These are phyloP conservation scores for Drosophila albomicans DNA, from an alignment of 1,140 invertebrate genomes.

Conservation along the genomic window DNA sequence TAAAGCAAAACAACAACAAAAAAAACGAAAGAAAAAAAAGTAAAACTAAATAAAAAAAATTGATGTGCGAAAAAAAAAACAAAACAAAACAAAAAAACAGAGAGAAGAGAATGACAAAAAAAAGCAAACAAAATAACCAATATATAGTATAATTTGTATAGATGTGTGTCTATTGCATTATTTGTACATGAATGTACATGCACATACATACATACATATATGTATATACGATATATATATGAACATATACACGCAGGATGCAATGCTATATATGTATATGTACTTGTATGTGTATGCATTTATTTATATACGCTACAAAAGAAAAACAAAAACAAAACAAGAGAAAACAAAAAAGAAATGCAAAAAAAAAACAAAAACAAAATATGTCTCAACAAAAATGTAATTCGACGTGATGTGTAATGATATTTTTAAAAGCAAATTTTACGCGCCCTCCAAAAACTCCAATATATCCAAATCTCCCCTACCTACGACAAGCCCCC, in stretches of 20 bases:
- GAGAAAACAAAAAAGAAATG: conserved; percentile 49
- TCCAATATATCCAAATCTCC: conserved; percentile 21
- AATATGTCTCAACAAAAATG: conserved; percentile 62
- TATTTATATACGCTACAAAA: conserved; percentile 77
- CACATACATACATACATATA: conserved; percentile 38
- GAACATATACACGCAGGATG: too few relatives aligned
- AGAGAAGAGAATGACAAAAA: conserved; percentile 51
- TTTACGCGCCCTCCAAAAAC: conserved; percentile 68
- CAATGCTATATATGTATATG: conserved; percentile 59
- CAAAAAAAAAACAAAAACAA: conserved; percentile 48
- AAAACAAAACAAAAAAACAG: conserved; percentile 28
- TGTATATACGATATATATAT: conserved; percentile 37
- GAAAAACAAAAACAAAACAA: conserved; percentile 36
- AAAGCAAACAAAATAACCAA: conserved; percentile 63
- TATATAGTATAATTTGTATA: conserved; percentile 84
- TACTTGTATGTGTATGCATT: conserved; percentile 48
- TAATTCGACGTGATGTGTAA: conserved; percentile 83
- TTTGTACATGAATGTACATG: conserved; percentile 76
- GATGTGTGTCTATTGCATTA: conserved; percentile 83
- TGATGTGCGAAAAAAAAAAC: conserved; percentile 49
- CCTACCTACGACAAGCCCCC: background rate
- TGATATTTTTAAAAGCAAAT: conserved; percentile 84
- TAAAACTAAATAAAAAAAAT: conserved; percentile 41
- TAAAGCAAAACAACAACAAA: conserved; percentile 36
- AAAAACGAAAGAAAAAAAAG: conserved; percentile 23